Base-by-base conservation (phyloP, 2,113 vertebrate genomes). In the Heliornis fulica region DNA sequence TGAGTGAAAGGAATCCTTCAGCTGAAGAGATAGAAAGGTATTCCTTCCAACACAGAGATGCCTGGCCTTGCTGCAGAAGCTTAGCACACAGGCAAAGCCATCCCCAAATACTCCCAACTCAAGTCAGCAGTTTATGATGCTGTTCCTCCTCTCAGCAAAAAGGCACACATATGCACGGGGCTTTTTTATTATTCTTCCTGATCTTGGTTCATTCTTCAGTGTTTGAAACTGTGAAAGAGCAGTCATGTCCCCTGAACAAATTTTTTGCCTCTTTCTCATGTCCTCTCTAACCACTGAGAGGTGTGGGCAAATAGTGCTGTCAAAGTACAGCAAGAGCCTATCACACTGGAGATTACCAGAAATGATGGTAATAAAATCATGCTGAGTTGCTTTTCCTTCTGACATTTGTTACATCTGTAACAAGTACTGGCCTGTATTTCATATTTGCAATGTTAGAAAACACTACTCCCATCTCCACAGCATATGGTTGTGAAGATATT, bases 381-480 rank as follows among this genome's bases (percentile, higher is more conserved):
- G 5, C 50, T 46, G 25, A 83, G 61, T 41, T 50, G 11, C 1
- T 88, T 91, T 85, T 70, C 15, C 34, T 66, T 59, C 45, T 50
- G 11, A 74, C 13, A 41, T 89, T 93, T 94, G 91, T 96, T 89
- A 41, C 8, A 11, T 34, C 64, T 61, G 5, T 75, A 78, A 48
- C 36, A 94, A 69, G 11, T 56, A 89, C 34, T 94, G 93, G 8
- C 54, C 59, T 87, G 32, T 84, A 70, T 78, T 88, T 80, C 68
- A 79, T 74, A 80, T 51, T n/a, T 45, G 54, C 43, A 80, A 32
- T 76, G 66, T 21, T 82, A 95, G 43, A 94, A 96, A 95, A 92
- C 38, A 69, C 51, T 66, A 79, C 7, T 28, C 61, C 36, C 34
- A 56, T 48, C 50, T 56, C 75, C 40, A 91, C 92, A 94, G 82